Conservation (phyloP, 1,140 invertebrate species). For the Drosophila eugracilis region DNA sequence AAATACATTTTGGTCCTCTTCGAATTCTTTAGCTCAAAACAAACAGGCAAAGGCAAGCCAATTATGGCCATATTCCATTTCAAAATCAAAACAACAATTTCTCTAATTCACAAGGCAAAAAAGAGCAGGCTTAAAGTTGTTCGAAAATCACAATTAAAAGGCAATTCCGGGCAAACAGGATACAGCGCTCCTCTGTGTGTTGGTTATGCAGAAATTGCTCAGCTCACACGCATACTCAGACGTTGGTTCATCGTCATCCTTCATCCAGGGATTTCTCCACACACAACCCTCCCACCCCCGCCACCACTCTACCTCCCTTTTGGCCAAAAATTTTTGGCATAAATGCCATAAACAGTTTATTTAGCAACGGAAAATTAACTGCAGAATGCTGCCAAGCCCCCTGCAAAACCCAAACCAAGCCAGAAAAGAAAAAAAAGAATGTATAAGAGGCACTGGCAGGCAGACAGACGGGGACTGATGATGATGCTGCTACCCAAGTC, state of each 20-base stretch:
- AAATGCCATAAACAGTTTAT: conserved; percentile 84
- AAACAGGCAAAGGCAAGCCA: background rate
- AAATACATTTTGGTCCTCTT: background rate
- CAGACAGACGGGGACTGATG: conserved; percentile 57
- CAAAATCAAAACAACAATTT: conserved; percentile 7
- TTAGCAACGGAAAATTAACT: conserved; percentile 83
- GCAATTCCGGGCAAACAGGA: conserved; percentile 30
- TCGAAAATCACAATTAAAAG: conserved; percentile 70
- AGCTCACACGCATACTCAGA: conserved; percentile 26
- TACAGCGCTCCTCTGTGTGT: conserved; percentile 35
- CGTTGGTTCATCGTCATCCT: conserved; percentile 62
- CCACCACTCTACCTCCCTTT: conserved; percentile 13
- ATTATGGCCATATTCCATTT: conserved; percentile 4
- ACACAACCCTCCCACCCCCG: background rate
- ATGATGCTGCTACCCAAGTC: conserved; percentile 58
- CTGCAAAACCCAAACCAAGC: conserved; percentile 23
- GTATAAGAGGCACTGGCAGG: conserved; percentile 38
- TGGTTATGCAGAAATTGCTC: conserved; percentile 63
- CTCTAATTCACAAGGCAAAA: conserved; percentile 1
- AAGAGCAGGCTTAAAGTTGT: conserved; percentile 22
- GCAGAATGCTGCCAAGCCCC: conserved; percentile 64
- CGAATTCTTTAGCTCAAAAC: background rate
- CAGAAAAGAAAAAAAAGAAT: conserved; percentile 31
- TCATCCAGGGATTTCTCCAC: conserved; percentile 51
- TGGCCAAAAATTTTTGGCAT: conserved; percentile 81